Percentiles rank a stretch among this genome's conserved stretches.
Evolutionary conservation across 2,797 vertebrate species (phyloP).

Genomic region (Dallia pectoralis): DNA sequence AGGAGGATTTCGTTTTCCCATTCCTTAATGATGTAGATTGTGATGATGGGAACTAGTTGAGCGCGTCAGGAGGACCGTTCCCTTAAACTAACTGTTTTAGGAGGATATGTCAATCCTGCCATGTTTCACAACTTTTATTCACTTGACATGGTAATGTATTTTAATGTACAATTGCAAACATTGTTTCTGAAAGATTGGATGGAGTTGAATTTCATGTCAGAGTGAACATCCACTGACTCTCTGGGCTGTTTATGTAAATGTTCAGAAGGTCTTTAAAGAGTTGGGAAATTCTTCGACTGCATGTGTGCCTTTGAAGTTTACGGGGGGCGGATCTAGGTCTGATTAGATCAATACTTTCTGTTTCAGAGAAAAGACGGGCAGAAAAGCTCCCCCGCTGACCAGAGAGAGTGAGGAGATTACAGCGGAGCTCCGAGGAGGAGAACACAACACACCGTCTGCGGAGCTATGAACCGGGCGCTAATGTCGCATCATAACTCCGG

Average conservation of each 20-base stretch:
- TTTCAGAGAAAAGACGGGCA: constrained; percentile 85
- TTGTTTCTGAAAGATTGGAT: not conserved
- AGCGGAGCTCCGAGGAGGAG: constrained; percentile 62
- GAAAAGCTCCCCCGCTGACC: constrained; percentile 89
- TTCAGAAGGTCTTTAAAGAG: constrained; percentile 52
- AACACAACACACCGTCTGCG: constrained; percentile 59
- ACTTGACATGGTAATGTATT: not conserved
- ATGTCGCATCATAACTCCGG: constrained; percentile 82
- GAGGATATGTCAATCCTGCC: not conserved
- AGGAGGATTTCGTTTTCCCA: not conserved
- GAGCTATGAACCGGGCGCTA: constrained; percentile 91
- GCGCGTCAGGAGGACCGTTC: not conserved
- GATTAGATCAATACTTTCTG: constrained; percentile 94
- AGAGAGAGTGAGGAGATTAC: constrained; percentile 83
- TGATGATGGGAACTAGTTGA: not conserved
- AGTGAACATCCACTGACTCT: constrained; percentile 18
- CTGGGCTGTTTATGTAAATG: constrained; percentile 31
- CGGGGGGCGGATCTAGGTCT: constrained; percentile 85
- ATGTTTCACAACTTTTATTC: not conserved
- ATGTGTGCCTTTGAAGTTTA: constrained; percentile 87
- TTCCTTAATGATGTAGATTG: not conserved
- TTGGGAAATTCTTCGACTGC: constrained; percentile 86
- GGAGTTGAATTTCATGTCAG: not conserved
- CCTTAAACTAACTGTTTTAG: not conserved
- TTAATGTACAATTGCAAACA: not conserved